A percentile compares a stretch with the other conserved stretches of the same genome.
These are phyloP conservation scores for Strigamia transsilvanica DNA, from an alignment of 2,888 invertebrate genomes.

Conservation along the genomic window DNA sequence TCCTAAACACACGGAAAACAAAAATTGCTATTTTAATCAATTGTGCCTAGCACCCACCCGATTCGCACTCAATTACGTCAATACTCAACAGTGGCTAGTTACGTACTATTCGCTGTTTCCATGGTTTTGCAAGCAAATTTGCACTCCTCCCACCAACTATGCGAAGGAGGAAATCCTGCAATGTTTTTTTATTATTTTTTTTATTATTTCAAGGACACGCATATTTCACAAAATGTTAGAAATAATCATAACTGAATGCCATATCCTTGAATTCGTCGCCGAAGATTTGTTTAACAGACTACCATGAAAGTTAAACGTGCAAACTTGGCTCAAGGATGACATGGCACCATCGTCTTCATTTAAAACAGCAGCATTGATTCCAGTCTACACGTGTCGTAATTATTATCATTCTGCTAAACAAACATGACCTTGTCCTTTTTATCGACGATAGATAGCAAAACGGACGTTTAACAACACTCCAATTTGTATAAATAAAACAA, in stretches of 20 bases:
- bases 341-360: not conserved
- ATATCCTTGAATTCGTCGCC: constrained; percentile 35
- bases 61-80: constrained; percentile 13
- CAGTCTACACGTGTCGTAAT: not conserved
- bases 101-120: not conserved
- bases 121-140: constrained; percentile 1
- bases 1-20: not conserved
- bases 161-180: constrained; percentile 18
- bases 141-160: not conserved
- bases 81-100: not conserved
- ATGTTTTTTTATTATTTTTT: not conserved
- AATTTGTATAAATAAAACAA: too few species aligned
- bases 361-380: not conserved
- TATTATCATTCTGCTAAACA: not conserved
- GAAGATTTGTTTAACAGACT: not conserved
- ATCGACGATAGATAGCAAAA: too few species aligned
- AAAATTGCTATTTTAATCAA: not conserved
- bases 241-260: constrained; percentile 37
- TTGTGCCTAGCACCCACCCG: not conserved
- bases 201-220: constrained; percentile 14
- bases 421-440: constrained; percentile 20
- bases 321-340: not conserved
- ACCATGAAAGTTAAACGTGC: not conserved
- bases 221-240: constrained; percentile 4
- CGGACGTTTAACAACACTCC: too few species aligned